phyloP scores from a whole-genome alignment of 2,888 invertebrate species.

The Agonum fuliginosum region DNA sequence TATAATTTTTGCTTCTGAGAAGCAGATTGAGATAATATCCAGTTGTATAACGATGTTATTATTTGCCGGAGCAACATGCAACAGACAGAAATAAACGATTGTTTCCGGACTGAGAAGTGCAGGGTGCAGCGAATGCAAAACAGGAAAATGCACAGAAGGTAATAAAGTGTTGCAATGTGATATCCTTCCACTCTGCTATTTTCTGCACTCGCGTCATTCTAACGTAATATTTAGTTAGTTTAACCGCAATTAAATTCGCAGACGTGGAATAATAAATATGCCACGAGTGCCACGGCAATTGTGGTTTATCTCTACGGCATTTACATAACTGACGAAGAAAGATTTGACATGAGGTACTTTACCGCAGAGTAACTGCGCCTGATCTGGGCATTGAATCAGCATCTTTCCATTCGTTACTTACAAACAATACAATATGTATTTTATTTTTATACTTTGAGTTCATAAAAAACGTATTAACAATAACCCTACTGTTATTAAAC shows the following conservation, averaged over 20 bases:
- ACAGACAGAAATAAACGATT: conserved; percentile 21
- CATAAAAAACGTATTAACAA: too few species aligned
- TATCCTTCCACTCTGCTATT: conserved; percentile 4
- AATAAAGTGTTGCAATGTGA: conserved; percentile 26
- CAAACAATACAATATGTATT: too few species aligned
- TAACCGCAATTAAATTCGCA: neutral
- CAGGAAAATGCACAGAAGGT: conserved; percentile 11
- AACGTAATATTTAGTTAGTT: conserved; percentile 18
- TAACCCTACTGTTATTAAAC: too few species aligned
- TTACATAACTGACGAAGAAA: too few species aligned
- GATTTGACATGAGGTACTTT: too few species aligned
- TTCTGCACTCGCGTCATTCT: conserved; percentile 20
- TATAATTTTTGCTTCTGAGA: conserved; percentile 18
- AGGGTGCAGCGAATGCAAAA: too few species aligned
- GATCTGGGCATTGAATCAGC: too few species aligned
- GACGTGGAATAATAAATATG: conserved; percentile 6
- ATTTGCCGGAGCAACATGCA: neutral
- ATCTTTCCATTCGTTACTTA: too few species aligned
- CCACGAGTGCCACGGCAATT: too few species aligned
- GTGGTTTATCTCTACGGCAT: too few species aligned
- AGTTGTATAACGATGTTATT: conserved; percentile 4
- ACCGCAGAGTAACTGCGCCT: too few species aligned
- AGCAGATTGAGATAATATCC: conserved; percentile 6
- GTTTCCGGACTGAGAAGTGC: neutral
- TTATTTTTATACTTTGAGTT: too few species aligned